Percentiles rank a stretch among this genome's conserved stretches.
Evolutionary conservation across 2,797 vertebrate genomes (phyloP).

Genomic region (Brachyrhaphis roseni): DNA sequence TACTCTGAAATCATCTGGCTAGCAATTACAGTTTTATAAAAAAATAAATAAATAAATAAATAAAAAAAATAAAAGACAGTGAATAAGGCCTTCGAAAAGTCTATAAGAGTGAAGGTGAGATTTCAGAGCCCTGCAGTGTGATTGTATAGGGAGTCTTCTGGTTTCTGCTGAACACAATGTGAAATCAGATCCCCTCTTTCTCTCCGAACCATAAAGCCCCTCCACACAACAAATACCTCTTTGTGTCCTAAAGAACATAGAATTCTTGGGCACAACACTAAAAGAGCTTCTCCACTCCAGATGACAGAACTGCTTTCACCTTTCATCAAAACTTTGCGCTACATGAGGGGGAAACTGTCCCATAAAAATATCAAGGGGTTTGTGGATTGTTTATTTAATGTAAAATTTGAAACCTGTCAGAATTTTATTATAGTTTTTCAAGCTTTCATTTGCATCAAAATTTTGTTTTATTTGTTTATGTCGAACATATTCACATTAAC

Average conservation of each 20-base stretch:
- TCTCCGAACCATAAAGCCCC: constrained; percentile 63
- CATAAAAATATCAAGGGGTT: not conserved
- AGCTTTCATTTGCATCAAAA: not conserved
- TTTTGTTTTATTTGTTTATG: not conserved
- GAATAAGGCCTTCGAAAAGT: constrained; percentile 29
- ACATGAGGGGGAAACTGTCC: not conserved
- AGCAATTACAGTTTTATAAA: constrained; percentile 54
- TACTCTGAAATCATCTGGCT: constrained; percentile 27
- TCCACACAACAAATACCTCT: constrained; percentile 72
- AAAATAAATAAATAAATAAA: not conserved
- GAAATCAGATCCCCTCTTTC: constrained; percentile 72
- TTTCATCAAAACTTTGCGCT: constrained; percentile 15
- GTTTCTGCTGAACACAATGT: constrained; percentile 74
- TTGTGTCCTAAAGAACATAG: constrained; percentile 70
- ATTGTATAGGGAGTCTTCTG: constrained; percentile 64
- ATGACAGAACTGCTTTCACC: constrained; percentile 51
- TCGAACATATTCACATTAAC: not conserved
- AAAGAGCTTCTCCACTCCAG: constrained; percentile 54
- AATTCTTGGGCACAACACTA: constrained; percentile 70
- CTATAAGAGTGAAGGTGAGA: constrained; percentile 43
- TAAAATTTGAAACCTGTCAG: not conserved
- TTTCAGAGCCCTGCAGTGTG: constrained; percentile 43
- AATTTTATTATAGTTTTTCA: not conserved
- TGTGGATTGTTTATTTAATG: not conserved
- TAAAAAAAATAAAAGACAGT: constrained; percentile 23